A percentile compares a stretch with the other conserved stretches of the same genome.
These are phyloP conservation scores for Acromyrmex charruanus DNA, from an alignment of 1,140 invertebrate species.

Conservation along the genomic window DNA sequence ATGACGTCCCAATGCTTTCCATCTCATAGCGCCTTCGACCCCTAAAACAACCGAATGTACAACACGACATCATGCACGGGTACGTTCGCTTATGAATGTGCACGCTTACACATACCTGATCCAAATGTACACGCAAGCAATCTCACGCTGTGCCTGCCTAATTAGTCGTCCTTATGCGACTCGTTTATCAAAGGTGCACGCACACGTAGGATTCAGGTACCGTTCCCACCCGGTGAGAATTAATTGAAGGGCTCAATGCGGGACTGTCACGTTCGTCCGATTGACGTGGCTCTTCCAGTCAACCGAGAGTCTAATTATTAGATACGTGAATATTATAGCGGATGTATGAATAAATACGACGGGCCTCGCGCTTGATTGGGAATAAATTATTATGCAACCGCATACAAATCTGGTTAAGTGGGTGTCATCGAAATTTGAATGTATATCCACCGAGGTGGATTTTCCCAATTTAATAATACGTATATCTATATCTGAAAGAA, in stretches of 20 bases:
- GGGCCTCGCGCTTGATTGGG: constrained; percentile 28
- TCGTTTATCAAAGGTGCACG: constrained; percentile 73
- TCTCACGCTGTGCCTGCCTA: constrained; percentile 42
- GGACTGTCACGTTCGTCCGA: constrained; percentile 39
- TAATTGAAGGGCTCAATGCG: constrained; percentile 63
- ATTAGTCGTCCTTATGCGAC: constrained; percentile 73
- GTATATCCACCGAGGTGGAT: constrained; percentile 2
- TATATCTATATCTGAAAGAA: constrained; percentile 33
- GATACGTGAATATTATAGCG: constrained; percentile 21
- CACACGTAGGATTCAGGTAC: background rate
- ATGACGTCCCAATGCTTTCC: constrained; percentile 64
- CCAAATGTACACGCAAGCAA: constrained; percentile 35
- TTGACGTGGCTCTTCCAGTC: constrained; percentile 59
- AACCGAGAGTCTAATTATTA: constrained; percentile 34
- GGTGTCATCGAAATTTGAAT: constrained; percentile 41
- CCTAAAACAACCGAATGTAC: constrained; percentile 53
- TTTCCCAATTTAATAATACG: constrained; percentile 53
- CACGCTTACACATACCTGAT: constrained; percentile 20
- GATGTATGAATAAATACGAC: constrained; percentile 35
- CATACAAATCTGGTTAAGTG: constrained; percentile 56
- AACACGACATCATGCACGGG: background rate
- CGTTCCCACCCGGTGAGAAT: constrained; percentile 53
- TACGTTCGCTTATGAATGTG: constrained; percentile 21
- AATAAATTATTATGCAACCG: constrained; percentile 59
- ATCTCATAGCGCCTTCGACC: constrained; percentile 49